Base-by-base conservation (phyloP, 1,140 invertebrate species). In the Branchinecta lindahli region DNA sequence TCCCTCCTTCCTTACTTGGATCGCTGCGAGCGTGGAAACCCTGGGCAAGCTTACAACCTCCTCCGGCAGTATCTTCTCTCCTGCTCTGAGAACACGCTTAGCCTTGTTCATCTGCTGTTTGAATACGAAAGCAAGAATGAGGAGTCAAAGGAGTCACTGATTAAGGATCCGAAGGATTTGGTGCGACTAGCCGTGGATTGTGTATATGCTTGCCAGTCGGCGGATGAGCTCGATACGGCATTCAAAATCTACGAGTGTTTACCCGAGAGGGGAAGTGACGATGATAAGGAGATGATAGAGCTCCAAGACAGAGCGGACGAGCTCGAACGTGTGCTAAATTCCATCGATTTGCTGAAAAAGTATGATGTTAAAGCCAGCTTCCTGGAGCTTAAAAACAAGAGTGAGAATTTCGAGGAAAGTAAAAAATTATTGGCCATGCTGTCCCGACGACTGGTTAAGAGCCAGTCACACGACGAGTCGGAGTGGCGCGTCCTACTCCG, bases 1-100 rank as follows among this genome's bases (percentile, higher is more conserved):
- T 84, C 83, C 77, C 72, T 88, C 18, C 75, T 87, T 10, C 86
- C 86, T 21, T 88, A 84, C 78, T 78, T 87, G 52, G 77, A 80
- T 71, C 82, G 85, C 67, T 85, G 82, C 76, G 82, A 86, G 70
- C 77, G 79, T 67, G 79, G 82, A 72, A 73, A 80, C 65, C 79
- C 81, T 69, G 80, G 80, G 12, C 75, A 75, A 69, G 78, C 71
- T 74, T 74, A 72, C 76, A 73, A 72, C 7, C 76, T 83, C 46
- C 74, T 85, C 67, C 77, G 75, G 71, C 77, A 80, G 66, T 83
- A 81, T 73, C 72, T 85, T 8, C 74, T 82, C 5, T 61, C 52
- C 6, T 20, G 12, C 18, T 61, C 52, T 20, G 52, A 61, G 18
- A 20, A 61, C 6, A 61, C 4, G 12, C 52, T 61, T 1, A 15